Evolutionary conservation across 2,113 vertebrate genomes (phyloP), one percentile per base, ranked within the genome.

Genomic region (Drymodes brunneopygia): DNA sequence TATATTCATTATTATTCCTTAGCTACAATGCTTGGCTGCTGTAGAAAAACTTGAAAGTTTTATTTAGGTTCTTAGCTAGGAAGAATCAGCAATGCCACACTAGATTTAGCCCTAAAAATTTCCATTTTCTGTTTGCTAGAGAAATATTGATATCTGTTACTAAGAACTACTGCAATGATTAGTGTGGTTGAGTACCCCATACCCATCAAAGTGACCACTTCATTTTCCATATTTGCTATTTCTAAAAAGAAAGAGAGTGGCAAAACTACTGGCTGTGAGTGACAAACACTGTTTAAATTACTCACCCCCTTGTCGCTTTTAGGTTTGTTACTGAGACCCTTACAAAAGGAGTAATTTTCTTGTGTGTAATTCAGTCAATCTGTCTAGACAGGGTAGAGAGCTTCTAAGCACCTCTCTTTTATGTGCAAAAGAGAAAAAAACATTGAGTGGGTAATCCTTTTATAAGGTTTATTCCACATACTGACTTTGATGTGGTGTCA

Each of bases 351-450:
- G 60, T 83, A 9, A 92, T 90, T 96, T 93, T 58, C 79, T 71
- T 81, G 29, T 90, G 84, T 81, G 87, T 83, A 90, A 86, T 48
- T 78, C 71, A 85, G 91, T 87, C 70, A 19, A 45, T 81, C 72
- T 72, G 82, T 93, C 92, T 96, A 92, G 87, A 95, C 81, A 88
- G 81, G 51, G 42, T 83, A 35, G 88, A 81, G 48, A 74, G 75
- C 64, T 90, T 81, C 79, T 66, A 78, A 95, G 44, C 48, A 88
- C 67, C 53, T 62, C 51, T 86, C 48, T 47, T 88, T 77, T 25
- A 38, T 28, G n/a, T 29, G 36, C 21, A 35, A 21, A 47, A 44
- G 40, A 6, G 28, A 53, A 66, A 44, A 72, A 15, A 25, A 33
- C 22, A 18, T n/a, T 4, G 12, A 77, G 50, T 44, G 33, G 24